These are phyloP conservation scores for Tachypleus tridentatus DNA, from an alignment of 1,140 invertebrate genomes.

Conservation along the genomic window DNA sequence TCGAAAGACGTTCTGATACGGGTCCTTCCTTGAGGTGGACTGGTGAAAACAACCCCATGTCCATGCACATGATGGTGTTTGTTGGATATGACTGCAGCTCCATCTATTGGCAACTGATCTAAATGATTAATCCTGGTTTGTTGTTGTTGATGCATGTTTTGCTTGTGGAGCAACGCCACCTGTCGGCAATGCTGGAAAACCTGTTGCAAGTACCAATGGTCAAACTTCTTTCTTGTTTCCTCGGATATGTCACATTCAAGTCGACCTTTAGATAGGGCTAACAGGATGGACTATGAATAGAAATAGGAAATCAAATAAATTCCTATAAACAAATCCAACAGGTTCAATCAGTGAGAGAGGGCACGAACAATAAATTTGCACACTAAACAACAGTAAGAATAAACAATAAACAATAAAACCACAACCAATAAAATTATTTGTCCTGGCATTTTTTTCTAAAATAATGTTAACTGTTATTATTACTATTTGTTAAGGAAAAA, in stretches of 20 bases:
- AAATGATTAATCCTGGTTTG: not conserved
- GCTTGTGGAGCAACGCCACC: constrained; percentile 32
- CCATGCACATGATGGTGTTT: too few relatives aligned
- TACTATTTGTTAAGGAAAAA: too few relatives aligned
- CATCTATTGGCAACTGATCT: too few relatives aligned
- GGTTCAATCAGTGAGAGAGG: too few relatives aligned
- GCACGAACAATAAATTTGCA: too few relatives aligned
- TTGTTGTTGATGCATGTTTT: constrained; percentile 42
- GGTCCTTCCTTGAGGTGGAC: constrained; percentile 11
- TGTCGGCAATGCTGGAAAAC: constrained; percentile 27
- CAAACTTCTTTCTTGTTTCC: constrained; percentile 33
- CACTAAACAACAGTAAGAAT: too few relatives aligned
- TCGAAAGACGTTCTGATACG: constrained; percentile 62
- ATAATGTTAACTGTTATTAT: too few relatives aligned
- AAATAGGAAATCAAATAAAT: not conserved
- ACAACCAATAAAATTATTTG: too few relatives aligned
- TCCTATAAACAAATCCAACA: too few relatives aligned
- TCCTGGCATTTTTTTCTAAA: too few relatives aligned
- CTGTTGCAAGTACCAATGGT: constrained; percentile 37
- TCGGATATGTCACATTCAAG: constrained; percentile 28
- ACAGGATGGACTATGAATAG: constrained; percentile 13
- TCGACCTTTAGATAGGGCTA: constrained; percentile 19
- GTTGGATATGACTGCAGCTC: too few relatives aligned
- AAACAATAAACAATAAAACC: too few relatives aligned
- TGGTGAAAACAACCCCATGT: not conserved